Conservation (phyloP, 2,797 vertebrate genomes). For the Crax fasciolata region DNA sequence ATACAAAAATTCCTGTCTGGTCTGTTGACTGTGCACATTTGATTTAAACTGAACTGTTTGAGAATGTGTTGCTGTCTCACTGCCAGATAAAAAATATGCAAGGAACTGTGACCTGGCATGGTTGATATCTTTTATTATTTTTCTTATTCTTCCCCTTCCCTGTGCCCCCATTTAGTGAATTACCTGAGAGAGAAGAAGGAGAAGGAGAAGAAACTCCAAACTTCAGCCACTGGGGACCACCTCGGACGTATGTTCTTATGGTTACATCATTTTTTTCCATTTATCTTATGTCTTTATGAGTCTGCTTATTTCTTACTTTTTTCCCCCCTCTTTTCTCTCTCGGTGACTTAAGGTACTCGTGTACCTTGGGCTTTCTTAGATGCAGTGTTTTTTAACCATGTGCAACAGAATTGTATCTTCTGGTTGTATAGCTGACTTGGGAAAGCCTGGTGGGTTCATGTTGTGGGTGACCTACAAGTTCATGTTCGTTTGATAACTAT, state of each 20-base stretch:
- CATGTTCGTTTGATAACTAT: constrained; percentile 35
- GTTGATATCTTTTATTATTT: neutral
- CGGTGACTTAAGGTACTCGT: constrained; percentile 28
- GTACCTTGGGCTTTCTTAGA: constrained; percentile 43
- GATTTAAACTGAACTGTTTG: constrained; percentile 31
- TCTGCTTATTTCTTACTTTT: neutral
- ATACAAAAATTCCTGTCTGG: constrained; percentile 60
- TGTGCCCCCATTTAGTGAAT: constrained; percentile 74
- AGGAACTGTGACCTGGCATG: constrained; percentile 43
- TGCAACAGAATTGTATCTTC: constrained; percentile 48
- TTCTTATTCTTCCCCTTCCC: neutral
- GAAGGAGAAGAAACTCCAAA: constrained; percentile 96
- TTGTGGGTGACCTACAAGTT: constrained; percentile 48
- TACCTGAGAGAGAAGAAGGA: constrained; percentile 94
- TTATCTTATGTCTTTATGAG: neutral
- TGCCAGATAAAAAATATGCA: constrained; percentile 50
- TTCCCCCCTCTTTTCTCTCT: neutral
- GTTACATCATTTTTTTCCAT: neutral
- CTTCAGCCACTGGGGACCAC: constrained; percentile 96
- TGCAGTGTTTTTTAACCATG: constrained; percentile 54
- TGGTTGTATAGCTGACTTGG: constrained; percentile 57
- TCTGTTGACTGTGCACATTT: constrained; percentile 54
- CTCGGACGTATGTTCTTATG: constrained; percentile 86
- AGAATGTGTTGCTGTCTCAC: neutral
- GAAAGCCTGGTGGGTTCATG: neutral